phyloP scores from a whole-genome alignment of 2,888 invertebrate genomes.

The Tromatobia lineatoria region DNA sequence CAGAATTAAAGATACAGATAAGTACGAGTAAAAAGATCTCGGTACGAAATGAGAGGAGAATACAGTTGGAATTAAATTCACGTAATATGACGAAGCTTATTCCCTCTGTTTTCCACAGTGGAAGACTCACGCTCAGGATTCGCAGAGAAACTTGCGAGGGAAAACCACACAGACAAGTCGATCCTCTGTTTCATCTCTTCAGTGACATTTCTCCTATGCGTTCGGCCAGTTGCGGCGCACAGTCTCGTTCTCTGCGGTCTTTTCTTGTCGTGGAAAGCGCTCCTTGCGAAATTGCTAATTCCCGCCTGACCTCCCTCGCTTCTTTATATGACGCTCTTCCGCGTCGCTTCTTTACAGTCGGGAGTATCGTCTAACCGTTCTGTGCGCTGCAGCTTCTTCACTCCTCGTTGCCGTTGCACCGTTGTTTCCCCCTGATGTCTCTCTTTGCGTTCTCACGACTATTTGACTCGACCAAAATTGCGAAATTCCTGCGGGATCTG shows the following conservation, averaged over 20 bases:
- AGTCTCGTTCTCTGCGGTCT: constrained; percentile 44
- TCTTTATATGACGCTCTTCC: constrained; percentile 33
- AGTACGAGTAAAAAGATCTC: constrained; percentile 3
- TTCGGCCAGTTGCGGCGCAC: constrained; percentile 44
- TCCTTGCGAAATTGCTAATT: constrained; percentile 60
- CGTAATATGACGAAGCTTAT: constrained; percentile 26
- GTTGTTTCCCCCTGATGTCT: constrained; percentile 4
- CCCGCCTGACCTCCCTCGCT: constrained; percentile 46
- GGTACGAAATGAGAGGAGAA: not conserved
- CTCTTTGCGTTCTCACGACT: constrained; percentile 38
- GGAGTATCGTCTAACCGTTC: constrained; percentile 21
- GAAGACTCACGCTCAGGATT: not conserved
- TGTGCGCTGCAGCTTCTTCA: constrained; percentile 21
- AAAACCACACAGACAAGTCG: constrained; percentile 29
- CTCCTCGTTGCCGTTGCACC: not conserved
- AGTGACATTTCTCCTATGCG: constrained; percentile 35
- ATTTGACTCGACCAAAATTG: constrained; percentile 47
- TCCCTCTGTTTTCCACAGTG: not conserved
- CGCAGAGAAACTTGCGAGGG: not conserved
- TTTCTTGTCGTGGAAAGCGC: constrained; percentile 48
- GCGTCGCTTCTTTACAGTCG: constrained; percentile 19
- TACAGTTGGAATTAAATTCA: constrained; percentile 3
- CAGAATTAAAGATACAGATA: constrained; percentile 2
- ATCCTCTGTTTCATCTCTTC: constrained; percentile 41
- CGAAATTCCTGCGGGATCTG: constrained; percentile 15